Percentiles rank a stretch among this genome's conserved stretches.
Conservation (phyloP, 2,113 vertebrate species). For the Promerops cafer region DNA sequence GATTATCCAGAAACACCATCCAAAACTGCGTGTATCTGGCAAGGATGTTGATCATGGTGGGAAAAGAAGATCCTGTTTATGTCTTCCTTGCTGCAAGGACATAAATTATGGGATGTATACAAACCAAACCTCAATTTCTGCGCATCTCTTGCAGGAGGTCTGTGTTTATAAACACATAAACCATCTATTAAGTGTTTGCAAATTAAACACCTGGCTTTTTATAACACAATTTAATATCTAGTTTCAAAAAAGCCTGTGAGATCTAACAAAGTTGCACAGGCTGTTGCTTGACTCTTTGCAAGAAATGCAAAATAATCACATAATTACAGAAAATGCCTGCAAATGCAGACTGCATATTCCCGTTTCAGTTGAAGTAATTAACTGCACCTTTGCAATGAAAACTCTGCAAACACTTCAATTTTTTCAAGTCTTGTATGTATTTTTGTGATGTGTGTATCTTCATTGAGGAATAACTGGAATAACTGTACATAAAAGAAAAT, state of each 20-base stretch:
- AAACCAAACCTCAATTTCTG: background rate
- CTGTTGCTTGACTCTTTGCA: background rate
- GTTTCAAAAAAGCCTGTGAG: background rate
- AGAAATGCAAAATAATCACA: background rate
- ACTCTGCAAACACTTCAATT: background rate
- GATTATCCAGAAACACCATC: constrained; percentile 13
- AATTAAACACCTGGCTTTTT: constrained; percentile 21
- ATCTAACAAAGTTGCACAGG: background rate
- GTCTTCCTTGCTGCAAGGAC: background rate
- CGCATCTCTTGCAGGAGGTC: background rate
- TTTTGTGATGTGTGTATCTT: background rate
- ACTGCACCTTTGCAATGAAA: background rate
- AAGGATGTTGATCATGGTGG: background rate
- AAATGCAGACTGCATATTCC: background rate
- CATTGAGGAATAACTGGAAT: background rate
- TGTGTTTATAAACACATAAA: constrained; percentile 3
- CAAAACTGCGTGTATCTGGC: background rate
- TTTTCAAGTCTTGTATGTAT: background rate
- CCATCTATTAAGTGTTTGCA: constrained; percentile 6
- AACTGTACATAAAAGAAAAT: background rate
- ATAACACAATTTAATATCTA: background rate
- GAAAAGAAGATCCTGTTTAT: constrained; percentile 36
- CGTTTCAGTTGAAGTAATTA: background rate
- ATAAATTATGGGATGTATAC: background rate
- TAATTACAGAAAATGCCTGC: constrained; percentile 13